Base-by-base conservation (phyloP, 2,888 invertebrate genomes). In the Deilephila porcellus region DNA sequence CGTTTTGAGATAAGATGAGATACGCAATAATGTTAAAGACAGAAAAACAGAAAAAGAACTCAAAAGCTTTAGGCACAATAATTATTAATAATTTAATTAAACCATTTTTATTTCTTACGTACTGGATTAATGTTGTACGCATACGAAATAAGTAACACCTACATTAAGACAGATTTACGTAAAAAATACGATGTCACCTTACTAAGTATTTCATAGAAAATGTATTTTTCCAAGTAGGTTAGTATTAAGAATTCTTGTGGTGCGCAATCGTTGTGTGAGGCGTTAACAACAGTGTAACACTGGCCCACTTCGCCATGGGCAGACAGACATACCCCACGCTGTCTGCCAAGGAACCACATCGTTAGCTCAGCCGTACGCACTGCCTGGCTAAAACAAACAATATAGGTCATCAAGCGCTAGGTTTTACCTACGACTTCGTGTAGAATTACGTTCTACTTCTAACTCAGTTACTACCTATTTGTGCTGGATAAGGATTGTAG, bases 221-320 rank as follows among this genome's bases (percentile, higher is more conserved):
- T 14, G 11, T 3, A 60, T 60, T 20, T 20, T 60, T 29, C 7
- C 20, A 45, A 64, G 45, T 64, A 64, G 37, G 19, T 32, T 62
- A 19, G 5, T 62, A 7, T 62, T 34, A 17, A 62, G 32, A 32
- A 62, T 32, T 62, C 62, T 32, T 32, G 20, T 63, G 19, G 19
- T 45, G 25, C 34, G 37, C n/a, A 20, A 45, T 45, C 4, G 34
- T 37, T 37, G 37, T 37, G 19, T 63, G 34, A 64, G n/a, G 14
- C n/a, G 20, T 64, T 52, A 52, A 67, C 11, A 64, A n/a, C 67
- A 34, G 67, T 67, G 52, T 67, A 67, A 67, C 67, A 25, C 67
- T 67, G 67, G 25, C 67, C 67, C 52, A 67, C 52, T 67, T 67
- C 20, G 52, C 37, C 52, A 52, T 17, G 67, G 14, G 20, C 45